Percentiles rank a stretch among this genome's conserved stretches.
These are phyloP conservation scores for Mystacides longicornis DNA, from an alignment of 2,888 invertebrate species.

Conservation along the genomic window DNA sequence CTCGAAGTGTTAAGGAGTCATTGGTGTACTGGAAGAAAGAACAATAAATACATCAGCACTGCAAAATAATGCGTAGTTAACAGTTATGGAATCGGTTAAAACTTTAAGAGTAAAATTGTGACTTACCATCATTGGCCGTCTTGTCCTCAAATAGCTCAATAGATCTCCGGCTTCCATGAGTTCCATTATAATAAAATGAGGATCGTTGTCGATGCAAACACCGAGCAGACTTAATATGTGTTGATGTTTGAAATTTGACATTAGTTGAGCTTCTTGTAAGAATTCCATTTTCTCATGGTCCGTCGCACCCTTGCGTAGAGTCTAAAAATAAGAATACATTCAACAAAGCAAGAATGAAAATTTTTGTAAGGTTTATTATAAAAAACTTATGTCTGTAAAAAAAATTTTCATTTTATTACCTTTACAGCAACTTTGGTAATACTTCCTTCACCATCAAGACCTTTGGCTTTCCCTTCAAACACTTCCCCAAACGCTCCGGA, in stretches of 20 bases:
- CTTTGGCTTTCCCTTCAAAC: conserved; percentile 80
- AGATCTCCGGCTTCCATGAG: conserved; percentile 97
- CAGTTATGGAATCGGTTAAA: too few species aligned
- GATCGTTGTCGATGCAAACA: conserved; percentile 89
- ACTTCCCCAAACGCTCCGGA: conserved; percentile 98
- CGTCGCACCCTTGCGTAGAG: conserved; percentile 83
- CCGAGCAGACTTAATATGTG: conserved; percentile 90
- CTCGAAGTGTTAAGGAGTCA: conserved; percentile 66
- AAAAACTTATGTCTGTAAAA: background rate
- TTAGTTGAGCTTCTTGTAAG: conserved; percentile 91
- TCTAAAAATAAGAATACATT: conserved; percentile 46
- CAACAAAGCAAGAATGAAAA: background rate
- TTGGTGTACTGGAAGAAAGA: conserved; percentile 46
- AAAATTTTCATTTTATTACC: conserved; percentile 43
- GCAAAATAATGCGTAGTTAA: background rate
- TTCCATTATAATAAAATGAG: conserved; percentile 91
- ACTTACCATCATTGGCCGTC: conserved; percentile 63
- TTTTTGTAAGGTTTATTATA: background rate
- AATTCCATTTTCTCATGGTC: conserved; percentile 89
- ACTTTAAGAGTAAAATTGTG: too few species aligned
- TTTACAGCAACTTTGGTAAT: conserved; percentile 87
- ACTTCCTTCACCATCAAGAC: conserved; percentile 50
- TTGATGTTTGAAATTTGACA: conserved; percentile 96
- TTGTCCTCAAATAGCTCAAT: conserved; percentile 78
- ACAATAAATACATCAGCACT: background rate